phyloP scores from a whole-genome alignment of 92 coral and sea anemone species.

The Phenganax subtilis region DNA sequence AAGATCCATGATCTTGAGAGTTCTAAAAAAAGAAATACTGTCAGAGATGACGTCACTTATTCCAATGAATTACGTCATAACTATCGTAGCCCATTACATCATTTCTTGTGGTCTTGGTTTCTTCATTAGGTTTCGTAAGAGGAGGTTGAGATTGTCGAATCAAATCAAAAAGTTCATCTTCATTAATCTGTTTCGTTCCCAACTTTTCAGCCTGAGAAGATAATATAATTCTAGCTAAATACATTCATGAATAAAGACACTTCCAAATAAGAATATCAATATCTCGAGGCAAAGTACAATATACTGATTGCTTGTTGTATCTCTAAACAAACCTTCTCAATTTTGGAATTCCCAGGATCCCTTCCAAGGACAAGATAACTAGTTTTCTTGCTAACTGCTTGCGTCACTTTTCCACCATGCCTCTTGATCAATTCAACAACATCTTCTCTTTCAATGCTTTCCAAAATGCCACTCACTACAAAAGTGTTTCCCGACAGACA shows the following conservation, averaged over 20 bases:
- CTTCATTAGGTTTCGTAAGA: slow-evolving; percentile 42
- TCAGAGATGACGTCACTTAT: background rate
- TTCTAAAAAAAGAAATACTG: background rate
- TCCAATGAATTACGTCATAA: too few species aligned
- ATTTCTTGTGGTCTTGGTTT: slow-evolving; percentile 43
- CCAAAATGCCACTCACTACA: slow-evolving; percentile 82
- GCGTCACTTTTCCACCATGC: slow-evolving; percentile 87
- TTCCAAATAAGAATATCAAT: background rate
- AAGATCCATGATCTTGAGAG: background rate
- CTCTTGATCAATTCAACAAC: slow-evolving; percentile 76
- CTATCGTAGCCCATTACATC: background rate
- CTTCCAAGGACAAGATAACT: slow-evolving; percentile 72
- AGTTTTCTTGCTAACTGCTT: slow-evolving; percentile 84
- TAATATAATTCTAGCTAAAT: background rate
- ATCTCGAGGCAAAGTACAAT: background rate
- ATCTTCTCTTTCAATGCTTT: slow-evolving; percentile 75
- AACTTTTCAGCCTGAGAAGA: slow-evolving; percentile 60
- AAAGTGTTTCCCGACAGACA: slow-evolving; percentile 82
- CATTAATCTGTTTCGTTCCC: slow-evolving; percentile 71
- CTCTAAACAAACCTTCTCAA: slow-evolving; percentile 53
- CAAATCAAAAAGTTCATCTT: slow-evolving; percentile 74
- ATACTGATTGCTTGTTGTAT: background rate
- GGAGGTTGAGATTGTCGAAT: slow-evolving; percentile 56
- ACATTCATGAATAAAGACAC: background rate
- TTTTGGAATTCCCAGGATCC: slow-evolving; percentile 73